Conservation (phyloP, 2,113 vertebrate genomes). For the Poeciliopsis occidentalis region DNA sequence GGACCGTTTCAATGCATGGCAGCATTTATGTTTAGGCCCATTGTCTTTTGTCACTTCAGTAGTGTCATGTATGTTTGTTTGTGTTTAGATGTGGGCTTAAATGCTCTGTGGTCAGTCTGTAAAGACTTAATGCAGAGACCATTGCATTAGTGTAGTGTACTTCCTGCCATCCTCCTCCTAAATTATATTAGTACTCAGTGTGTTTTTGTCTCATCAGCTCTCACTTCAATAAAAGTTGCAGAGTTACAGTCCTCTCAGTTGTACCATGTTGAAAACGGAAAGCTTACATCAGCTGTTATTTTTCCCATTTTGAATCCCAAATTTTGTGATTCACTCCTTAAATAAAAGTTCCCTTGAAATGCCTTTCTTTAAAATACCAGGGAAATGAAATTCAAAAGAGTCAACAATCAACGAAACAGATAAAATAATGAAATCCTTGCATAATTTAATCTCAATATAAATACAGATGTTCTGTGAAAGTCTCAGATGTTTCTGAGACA, state of each 20-base stretch:
- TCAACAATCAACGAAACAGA: no score
- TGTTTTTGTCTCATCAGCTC: conserved; percentile 66
- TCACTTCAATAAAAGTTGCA: conserved; percentile 20
- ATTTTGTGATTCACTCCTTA: no score
- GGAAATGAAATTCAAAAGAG: no score
- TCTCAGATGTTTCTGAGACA: no score
- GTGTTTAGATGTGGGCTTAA: conserved; percentile 20
- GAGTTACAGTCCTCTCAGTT: neutral
- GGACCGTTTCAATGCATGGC: neutral
- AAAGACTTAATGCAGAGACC: conserved; percentile 66
- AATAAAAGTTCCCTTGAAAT: no score
- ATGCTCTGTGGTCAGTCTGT: conserved; percentile 47
- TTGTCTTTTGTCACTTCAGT: neutral
- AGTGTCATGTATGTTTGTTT: conserved; percentile 1
- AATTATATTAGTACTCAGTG: conserved; percentile 68
- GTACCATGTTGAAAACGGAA: neutral
- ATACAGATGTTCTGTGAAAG: no score
- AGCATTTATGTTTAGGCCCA: conserved; percentile 17
- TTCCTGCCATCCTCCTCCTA: conserved; percentile 67
- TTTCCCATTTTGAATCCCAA: no score
- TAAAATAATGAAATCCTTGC: no score
- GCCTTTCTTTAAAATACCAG: no score
- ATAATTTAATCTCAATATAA: no score
- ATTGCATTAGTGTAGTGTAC: conserved; percentile 74
- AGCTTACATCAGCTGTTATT: neutral